Evolutionary conservation across 2,888 invertebrate genomes (phyloP), one percentile per base, ranked within the genome.

Genomic region (Diogma glabrata): DNA sequence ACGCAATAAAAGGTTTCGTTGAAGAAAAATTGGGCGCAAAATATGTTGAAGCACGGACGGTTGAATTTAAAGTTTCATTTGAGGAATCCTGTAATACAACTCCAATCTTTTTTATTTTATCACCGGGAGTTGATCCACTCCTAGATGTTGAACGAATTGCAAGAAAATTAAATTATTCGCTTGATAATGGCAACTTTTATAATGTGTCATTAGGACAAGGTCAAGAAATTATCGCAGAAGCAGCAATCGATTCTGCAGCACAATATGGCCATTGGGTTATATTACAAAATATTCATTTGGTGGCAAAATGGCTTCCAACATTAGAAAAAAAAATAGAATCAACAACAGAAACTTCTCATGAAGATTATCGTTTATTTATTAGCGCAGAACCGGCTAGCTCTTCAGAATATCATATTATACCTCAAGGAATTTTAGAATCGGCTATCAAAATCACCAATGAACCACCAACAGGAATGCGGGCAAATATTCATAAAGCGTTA

Each of bases 371-470:
- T 51, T 72, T 95, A 47, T 94, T 82, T 63, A 72, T 95, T 56
- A 91, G 90, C 62, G 93, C 93, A 3, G 94, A 95, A 63, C 89
- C 94, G 0, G 83, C 87, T 0, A 70, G 75, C 0, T 77, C 81
- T 62, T 78, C 90, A 0, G 68, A 67, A 2, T 75, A 74, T 59
- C 79, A 81, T 59, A 78, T 81, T 12, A 74, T 82, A 40, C 81
- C 80, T 0, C 85, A 93, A 72, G 94, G 94, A 16, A 87, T 95
- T 59, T 70, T 95, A 24, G 93, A 95, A 66, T 87, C 91, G 0
- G 86, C 91, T 1, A 91, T 95, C 63, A 95, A 95, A 72, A 93
- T 95, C 52, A 94, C 94, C 3, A 95, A 94, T 61, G 94, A 95
- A 68, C 93, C 94, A 0, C 94, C 95, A 0, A 90, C 87, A 8